Conservation (phyloP, 2,888 invertebrate species). For the Hymenopus coronatus region DNA sequence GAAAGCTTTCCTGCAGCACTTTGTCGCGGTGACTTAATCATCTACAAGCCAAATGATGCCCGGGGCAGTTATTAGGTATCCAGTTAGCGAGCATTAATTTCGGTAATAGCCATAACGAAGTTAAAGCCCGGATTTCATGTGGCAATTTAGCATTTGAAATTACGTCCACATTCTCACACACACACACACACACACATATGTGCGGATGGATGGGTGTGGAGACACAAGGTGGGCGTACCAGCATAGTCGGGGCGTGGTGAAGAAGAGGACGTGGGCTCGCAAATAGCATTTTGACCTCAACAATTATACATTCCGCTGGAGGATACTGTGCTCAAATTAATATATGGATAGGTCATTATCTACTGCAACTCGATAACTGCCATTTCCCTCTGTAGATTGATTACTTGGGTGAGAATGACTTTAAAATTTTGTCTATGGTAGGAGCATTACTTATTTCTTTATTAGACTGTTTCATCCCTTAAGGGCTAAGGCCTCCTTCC, state of each 20-base stretch:
- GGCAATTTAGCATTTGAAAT: background rate
- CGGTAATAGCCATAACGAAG: background rate
- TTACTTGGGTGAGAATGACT: background rate
- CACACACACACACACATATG: too few relatives aligned
- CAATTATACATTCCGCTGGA: background rate
- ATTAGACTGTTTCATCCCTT: too few relatives aligned
- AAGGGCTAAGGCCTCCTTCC: too few relatives aligned
- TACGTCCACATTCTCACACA: background rate
- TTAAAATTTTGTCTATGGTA: background rate
- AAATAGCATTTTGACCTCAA: background rate
- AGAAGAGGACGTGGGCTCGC: background rate
- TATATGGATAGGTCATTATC: background rate
- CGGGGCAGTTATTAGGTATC: background rate
- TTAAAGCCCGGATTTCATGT: background rate
- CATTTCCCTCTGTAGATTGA: background rate
- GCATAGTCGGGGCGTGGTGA: background rate
- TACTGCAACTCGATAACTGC: background rate
- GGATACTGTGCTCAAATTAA: background rate
- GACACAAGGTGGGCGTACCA: background rate
- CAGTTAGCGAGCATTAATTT: background rate
- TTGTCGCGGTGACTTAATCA: background rate
- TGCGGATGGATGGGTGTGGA: background rate
- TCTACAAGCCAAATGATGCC: background rate
- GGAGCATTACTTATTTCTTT: too few relatives aligned
- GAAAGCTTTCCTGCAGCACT: background rate